Base-by-base conservation (phyloP, 2,797 vertebrate genomes). In the Onychomys leucogaster region DNA sequence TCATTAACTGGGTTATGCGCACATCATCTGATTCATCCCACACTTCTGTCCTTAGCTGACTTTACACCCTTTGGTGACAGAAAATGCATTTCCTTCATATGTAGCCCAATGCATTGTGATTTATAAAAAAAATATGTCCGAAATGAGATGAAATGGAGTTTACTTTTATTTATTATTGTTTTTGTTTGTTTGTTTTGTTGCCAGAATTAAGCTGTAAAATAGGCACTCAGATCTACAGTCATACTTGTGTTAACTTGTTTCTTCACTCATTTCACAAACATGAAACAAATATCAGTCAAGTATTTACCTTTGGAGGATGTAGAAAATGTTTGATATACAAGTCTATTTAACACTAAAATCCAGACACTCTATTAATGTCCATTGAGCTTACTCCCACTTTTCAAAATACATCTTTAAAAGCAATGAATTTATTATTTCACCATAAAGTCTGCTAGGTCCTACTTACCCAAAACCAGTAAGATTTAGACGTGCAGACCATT, bases 351-450 rank as follows among this genome's bases (percentile, higher is more conserved):
- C 6, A 19, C 13, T 34, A 49, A 94, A 93, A 93, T 65, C 25
- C 41, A 82, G 16, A 75, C 10, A 85, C 43, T 78, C 25, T 49
- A 19, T 49, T 89, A 95, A 87, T 25, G 32, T 61, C 13, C n/a
- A 5, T 29, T 89, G 21, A 17, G 6, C 65, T 71, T 61, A 17
- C 27, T 43, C 6, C 57, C 41, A 55, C 0, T 13, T 49, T 93
- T 90, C 52, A 49, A 19, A 94, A 46, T 55, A n/a, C 37, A 49
- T 9, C 37, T 89, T 19, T 12, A 86, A 52, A 86, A 85, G 84
- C 19, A 73, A 25, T 41, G 23, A 84, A 88, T 34, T 69, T 63
- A 67, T 89, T 73, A 73, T 81, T 92, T 93, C 73, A 57, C 89
- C 73, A 37, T 81, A 85, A 91, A 14, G 9, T 57, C 2, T 52